A percentile compares a stretch with the other conserved stretches of the same genome.
Evolutionary conservation across 2,888 invertebrate genomes (phyloP).

Genomic region (Synergus itoensis): DNA sequence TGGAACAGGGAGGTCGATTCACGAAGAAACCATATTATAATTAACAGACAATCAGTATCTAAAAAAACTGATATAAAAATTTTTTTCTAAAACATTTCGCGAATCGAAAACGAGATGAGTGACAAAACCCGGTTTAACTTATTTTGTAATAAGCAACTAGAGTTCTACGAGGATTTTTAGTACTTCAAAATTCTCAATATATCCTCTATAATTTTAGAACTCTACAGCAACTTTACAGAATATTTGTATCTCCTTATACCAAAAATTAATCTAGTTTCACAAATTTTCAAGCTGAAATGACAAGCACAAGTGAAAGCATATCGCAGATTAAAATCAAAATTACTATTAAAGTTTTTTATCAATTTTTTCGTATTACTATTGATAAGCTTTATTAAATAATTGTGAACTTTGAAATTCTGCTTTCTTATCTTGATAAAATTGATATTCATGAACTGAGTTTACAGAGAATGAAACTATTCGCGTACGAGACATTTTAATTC

Average conservation of each 20-base stretch:
- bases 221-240: neutral
- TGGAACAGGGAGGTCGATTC: slow-evolving; percentile 38
- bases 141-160: neutral
- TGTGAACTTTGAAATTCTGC: neutral
- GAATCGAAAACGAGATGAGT: neutral
- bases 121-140: neutral
- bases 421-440: slow-evolving; percentile 5
- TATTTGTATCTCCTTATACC: neutral
- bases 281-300: neutral
- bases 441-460: neutral
- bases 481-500: slow-evolving; percentile 30
- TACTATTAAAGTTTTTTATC: neutral
- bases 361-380: neutral
- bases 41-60: neutral
- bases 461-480: neutral
- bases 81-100: neutral
- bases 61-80: neutral
- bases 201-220: neutral
- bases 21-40: neutral
- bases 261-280: neutral
- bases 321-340: slow-evolving; percentile 34
- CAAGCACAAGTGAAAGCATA: slow-evolving; percentile 21
- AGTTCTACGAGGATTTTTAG: neutral
- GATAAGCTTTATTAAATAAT: neutral
- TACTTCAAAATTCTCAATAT: neutral